A percentile compares a stretch with the other conserved stretches of the same genome.
These are phyloP conservation scores for Nyleta sp. DNA, from an alignment of 2,888 invertebrate species.

Conservation along the genomic window DNA sequence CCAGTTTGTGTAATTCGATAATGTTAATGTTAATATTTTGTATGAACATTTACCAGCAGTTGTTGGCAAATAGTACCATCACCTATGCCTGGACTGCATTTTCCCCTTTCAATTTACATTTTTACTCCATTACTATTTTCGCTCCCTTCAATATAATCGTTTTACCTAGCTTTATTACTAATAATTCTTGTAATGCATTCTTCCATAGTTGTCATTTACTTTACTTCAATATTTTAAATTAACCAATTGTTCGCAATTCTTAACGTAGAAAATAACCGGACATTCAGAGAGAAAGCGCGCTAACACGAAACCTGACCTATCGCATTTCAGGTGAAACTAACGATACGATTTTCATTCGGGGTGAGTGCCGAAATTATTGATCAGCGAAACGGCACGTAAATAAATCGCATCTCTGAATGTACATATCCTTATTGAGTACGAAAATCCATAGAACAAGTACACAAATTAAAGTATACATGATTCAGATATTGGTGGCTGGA, in stretches of 20 bases:
- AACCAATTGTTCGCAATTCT: not conserved
- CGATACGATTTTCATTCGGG: constrained; percentile 48
- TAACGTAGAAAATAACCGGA: constrained; percentile 23
- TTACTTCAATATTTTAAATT: constrained; percentile 11
- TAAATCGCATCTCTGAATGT: constrained; percentile 60
- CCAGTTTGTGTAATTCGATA: constrained; percentile 31
- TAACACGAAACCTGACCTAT: constrained; percentile 38
- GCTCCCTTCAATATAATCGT: constrained; percentile 7
- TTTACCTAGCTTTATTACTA: constrained; percentile 20
- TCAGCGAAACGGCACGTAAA: constrained; percentile 43
- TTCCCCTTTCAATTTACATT: constrained; percentile 14
- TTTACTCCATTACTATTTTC: constrained; percentile 3
- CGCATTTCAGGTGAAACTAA: constrained; percentile 43
- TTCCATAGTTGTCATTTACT: constrained; percentile 4
- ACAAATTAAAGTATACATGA: constrained; percentile 62
- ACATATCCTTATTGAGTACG: constrained; percentile 50
- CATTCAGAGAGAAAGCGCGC: constrained; percentile 40
- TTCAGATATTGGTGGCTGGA: constrained; percentile 33
- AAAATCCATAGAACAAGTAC: constrained; percentile 51
- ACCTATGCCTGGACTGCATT: constrained; percentile 30
- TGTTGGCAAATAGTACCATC: constrained; percentile 17
- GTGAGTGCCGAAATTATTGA: constrained; percentile 49
- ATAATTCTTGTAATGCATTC: constrained; percentile 35
- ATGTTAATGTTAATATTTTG: constrained; percentile 32
- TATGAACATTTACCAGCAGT: constrained; percentile 25